These are phyloP conservation scores for Liparis tanakae DNA, from an alignment of 2,797 vertebrate species.

Conservation along the genomic window DNA sequence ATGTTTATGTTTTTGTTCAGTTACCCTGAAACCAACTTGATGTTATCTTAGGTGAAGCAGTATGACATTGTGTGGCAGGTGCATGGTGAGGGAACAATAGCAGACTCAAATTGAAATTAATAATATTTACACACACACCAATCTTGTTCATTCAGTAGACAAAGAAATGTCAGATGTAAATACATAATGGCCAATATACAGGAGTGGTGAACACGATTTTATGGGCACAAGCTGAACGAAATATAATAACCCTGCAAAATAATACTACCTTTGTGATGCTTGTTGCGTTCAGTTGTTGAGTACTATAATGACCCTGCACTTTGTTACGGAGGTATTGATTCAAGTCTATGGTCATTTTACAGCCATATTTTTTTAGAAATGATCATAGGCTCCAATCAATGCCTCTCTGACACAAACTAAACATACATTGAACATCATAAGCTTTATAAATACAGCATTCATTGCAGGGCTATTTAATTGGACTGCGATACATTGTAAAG, in stretches of 20 bases:
- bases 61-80: conserved; percentile 26
- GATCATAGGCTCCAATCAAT: conserved; percentile 35
- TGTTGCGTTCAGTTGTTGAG: conserved; percentile 36
- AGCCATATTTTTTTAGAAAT: conserved; percentile 60
- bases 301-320: conserved; percentile 41
- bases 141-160: conserved; percentile 62
- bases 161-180: conserved; percentile 68
- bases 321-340: conserved; percentile 47
- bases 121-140: conserved; percentile 55
- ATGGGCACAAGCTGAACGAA: conserved; percentile 31
- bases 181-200: conserved; percentile 68
- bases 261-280: conserved; percentile 36
- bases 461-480: conserved; percentile 36
- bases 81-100: conserved; percentile 44
- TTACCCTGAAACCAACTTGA: conserved; percentile 32
- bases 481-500: conserved; percentile 42
- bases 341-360: conserved; percentile 49
- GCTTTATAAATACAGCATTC: conserved; percentile 35
- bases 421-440: conserved; percentile 29
- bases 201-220: conserved; percentile 51
- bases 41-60: conserved; percentile 31
- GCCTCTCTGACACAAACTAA: conserved; percentile 43
- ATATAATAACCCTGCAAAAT: conserved; percentile 43
- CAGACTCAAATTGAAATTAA: conserved; percentile 57
- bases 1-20: conserved; percentile 23